Evolutionary conservation across 2,888 invertebrate species (phyloP).

Genomic region (Nemotelus pantherinus): DNA sequence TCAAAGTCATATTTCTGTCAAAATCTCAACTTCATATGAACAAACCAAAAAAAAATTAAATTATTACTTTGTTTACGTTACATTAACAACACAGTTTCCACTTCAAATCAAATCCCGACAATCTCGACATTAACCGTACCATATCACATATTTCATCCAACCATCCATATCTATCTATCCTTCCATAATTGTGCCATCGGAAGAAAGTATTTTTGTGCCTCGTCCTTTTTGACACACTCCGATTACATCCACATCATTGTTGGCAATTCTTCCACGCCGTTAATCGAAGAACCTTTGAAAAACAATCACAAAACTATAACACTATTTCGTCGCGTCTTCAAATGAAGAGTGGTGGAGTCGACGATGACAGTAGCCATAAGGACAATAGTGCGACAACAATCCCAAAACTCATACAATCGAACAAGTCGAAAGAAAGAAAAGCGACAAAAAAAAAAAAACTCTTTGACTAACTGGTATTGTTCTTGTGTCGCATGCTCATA

Average conservation of each 20-base stretch:
- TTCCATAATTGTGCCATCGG: neutral
- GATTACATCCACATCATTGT: neutral
- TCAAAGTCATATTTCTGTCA: no score
- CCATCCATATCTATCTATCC: neutral
- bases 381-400: neutral
- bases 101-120: conserved; percentile 7
- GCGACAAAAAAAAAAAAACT: neutral
- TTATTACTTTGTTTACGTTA: conserved; percentile 20
- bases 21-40: no score
- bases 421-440: neutral
- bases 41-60: neutral
- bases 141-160: neutral
- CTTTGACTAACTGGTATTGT: conserved; percentile 16
- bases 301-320: conserved; percentile 35
- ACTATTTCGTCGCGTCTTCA: neutral
- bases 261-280: conserved; percentile 35
- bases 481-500: neutral
- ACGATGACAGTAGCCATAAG: neutral
- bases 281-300: conserved; percentile 34
- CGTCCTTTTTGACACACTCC: no score
- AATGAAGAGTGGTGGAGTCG: neutral
- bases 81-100: neutral
- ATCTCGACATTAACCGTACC: neutral
- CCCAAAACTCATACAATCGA: neutral
- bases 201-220: no score